Percentiles rank a stretch among this genome's conserved stretches.
phyloP scores from a whole-genome alignment of 2,113 vertebrate genomes.

The Dromaius novaehollandiae region DNA sequence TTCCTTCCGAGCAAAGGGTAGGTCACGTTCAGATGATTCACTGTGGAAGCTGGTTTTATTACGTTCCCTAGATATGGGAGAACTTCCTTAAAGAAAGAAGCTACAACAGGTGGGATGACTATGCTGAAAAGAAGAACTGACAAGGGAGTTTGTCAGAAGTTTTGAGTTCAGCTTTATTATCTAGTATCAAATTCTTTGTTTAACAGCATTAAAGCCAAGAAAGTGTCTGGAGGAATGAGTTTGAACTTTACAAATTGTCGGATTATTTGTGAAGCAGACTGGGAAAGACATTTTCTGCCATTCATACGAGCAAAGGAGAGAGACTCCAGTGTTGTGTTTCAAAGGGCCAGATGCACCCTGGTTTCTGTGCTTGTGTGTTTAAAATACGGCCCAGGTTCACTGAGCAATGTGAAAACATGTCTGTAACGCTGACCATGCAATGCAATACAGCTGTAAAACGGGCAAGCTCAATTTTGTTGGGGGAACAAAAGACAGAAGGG shows the following conservation, averaged over 20 bases:
- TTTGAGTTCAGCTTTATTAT: background rate
- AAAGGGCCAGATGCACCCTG: background rate
- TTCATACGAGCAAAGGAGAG: background rate
- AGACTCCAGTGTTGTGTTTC: background rate
- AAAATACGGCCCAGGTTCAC: background rate
- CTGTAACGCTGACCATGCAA: background rate
- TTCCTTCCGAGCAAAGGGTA: constrained; percentile 45
- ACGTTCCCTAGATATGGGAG: background rate
- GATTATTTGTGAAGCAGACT: background rate
- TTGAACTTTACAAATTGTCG: background rate
- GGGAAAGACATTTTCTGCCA: background rate
- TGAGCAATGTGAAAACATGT: background rate
- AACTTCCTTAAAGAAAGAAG: background rate
- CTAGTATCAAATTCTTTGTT: background rate
- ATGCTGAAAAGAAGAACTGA: background rate
- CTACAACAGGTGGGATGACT: background rate
- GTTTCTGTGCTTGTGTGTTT: background rate
- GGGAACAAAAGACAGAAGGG: background rate
- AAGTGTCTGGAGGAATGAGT: background rate
- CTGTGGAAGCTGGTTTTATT: constrained; percentile 30
- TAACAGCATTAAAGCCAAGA: background rate
- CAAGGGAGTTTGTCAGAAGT: background rate
- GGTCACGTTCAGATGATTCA: constrained; percentile 1
- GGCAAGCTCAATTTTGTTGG: background rate
- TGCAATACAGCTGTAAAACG: background rate